Conservation (phyloP, 2,797 vertebrate genomes). For the Tokudaia muenninki region DNA sequence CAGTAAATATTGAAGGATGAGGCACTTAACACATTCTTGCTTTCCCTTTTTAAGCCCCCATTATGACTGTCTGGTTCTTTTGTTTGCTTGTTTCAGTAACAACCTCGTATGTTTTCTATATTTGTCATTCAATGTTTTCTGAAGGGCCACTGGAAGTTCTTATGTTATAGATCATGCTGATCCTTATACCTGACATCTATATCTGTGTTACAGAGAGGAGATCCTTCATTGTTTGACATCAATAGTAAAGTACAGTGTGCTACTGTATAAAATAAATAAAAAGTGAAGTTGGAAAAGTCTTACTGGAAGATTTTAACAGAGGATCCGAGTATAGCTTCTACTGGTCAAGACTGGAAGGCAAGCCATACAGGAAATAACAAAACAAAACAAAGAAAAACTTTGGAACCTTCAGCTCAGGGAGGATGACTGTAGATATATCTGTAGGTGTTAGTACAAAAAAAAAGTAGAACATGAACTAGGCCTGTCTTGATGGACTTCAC, state of each 20-base stretch:
- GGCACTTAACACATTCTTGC: background rate
- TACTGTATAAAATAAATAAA: background rate
- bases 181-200: background rate
- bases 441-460: background rate
- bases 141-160: background rate
- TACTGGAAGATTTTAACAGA: background rate
- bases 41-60: background rate
- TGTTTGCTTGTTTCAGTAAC: background rate
- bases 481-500: background rate
- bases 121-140: background rate
- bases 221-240: background rate
- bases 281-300: background rate
- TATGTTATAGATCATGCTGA: background rate
- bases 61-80: background rate
- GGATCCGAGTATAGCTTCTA: background rate
- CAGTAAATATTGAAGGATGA: background rate
- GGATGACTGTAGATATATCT: background rate
- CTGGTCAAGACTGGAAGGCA: background rate
- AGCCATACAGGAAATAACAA: background rate
- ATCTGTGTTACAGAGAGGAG: background rate
- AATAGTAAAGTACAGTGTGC: background rate
- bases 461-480: background rate
- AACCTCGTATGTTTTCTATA: background rate
- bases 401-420: background rate
- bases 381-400: background rate